Evolutionary conservation across 2,888 invertebrate genomes (phyloP), one percentile per base, ranked within the genome.

Genomic region (Macrostomum cliftonense): DNA sequence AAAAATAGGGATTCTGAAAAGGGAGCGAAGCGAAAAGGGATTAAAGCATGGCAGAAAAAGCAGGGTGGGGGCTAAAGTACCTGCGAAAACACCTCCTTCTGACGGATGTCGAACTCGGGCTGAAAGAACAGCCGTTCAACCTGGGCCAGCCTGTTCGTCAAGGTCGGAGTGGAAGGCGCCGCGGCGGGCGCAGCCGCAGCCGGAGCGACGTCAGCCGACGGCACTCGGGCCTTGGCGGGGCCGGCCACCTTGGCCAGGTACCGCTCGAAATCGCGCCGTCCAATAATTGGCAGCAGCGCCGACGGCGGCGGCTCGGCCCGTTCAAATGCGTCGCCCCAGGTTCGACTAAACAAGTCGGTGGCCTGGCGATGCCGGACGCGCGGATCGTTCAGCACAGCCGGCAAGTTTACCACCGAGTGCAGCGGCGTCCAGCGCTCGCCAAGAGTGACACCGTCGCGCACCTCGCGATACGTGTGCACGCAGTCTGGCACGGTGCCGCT

Each of bases 311-410:
- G 78, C 43, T 79, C 77, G 21, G 77, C 74, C 54, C 89, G 89
- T 17, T 87, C 78, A 71, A 97, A 97, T 52, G 78, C 76, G 61
- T 91, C 91, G 42, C 97, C 95, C 95, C 95, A 97, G 53, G 88
- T 88, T 69, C 86, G 87, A 0, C 89, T 89, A 63, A 97, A 89
- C 64, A 97, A 87, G 69, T 89, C 76, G 5, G 28, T 13, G 36
- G 46, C 49, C 79, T 55, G 77, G 77, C 68, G 84, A 83, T 71
- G 88, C 36, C 71, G 65, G 54, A n/a, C n/a, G n/a, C 81, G 80
- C 0, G 93, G 93, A 71, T 95, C 91, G 73, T 91, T 93, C 54
- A 95, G 76, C 56, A 88, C 88, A 50, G 91, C 88, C 38, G 93
- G 86, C 56, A 95, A 76, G 71, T 91, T 93, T 71, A 91, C 91